phyloP scores from a whole-genome alignment of 2,797 vertebrate genomes.

The Peromyscus nudipes region DNA sequence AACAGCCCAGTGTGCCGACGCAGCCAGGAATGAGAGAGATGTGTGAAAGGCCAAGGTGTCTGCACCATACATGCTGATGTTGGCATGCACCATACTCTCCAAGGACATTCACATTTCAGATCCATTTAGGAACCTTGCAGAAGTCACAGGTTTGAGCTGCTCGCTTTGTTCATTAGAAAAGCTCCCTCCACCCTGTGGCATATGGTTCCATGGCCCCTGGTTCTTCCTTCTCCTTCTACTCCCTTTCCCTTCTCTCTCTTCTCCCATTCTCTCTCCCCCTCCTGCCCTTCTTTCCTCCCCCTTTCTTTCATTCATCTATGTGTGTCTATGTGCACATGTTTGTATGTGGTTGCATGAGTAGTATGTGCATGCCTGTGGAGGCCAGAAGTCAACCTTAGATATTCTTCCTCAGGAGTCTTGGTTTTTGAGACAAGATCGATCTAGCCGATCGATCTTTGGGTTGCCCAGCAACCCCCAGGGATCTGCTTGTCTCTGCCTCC shows the following conservation, averaged over 20 bases:
- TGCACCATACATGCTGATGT: not conserved
- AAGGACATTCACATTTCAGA: not conserved
- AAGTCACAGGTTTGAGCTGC: not conserved
- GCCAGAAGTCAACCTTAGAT: not conserved
- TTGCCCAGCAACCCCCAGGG: not conserved
- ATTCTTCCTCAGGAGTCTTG: not conserved
- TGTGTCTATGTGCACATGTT: not conserved
- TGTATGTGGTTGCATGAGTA: not conserved
- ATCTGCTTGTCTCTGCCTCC: not conserved
- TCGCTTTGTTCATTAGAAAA: not conserved
- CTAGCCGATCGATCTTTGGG: too few species aligned
- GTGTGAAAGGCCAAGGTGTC: not conserved
- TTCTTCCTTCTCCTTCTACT: not conserved
- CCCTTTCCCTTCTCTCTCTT: too few species aligned
- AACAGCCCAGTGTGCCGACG: too few species aligned
- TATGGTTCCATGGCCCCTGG: not conserved
- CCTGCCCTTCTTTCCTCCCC: not conserved
- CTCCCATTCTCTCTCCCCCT: too few species aligned
- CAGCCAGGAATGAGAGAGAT: not conserved
- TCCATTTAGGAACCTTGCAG: not conserved
- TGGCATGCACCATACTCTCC: not conserved
- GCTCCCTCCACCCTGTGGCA: not conserved
- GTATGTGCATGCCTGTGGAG: not conserved
- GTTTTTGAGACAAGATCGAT: not conserved
- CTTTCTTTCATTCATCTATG: too few species aligned